Evolutionary conservation across 1,140 invertebrate genomes (phyloP).

Genomic region (Drosophila prosaltans): DNA sequence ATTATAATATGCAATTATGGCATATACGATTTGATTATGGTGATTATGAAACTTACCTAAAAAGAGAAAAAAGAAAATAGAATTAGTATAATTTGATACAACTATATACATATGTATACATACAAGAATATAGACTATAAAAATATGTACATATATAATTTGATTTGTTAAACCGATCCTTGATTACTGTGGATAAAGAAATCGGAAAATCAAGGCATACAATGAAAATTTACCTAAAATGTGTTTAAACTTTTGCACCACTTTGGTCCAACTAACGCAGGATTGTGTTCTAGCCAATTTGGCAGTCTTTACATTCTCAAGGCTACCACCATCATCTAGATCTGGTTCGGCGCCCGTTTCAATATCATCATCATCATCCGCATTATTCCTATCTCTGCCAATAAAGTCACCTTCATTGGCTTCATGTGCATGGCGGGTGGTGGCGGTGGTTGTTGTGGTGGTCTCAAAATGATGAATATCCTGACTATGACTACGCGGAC

Average conservation of each 20-base stretch:
- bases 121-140: not conserved
- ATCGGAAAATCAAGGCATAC: not conserved
- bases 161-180: too few relatives aligned
- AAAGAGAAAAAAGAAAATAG: conserved; percentile 37
- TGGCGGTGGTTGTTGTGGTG: conserved; percentile 37
- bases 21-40: not conserved
- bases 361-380: conserved; percentile 35
- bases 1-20: not conserved
- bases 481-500: conserved; percentile 64
- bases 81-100: not conserved
- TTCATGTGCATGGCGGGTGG: conserved; percentile 38
- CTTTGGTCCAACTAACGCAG: conserved; percentile 82
- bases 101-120: not conserved
- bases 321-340: conserved; percentile 30
- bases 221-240: conserved; percentile 70
- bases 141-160: not conserved
- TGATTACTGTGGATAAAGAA: too few relatives aligned
- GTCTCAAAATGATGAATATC: conserved; percentile 62
- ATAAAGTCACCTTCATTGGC: conserved; percentile 28
- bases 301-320: conserved; percentile 66
- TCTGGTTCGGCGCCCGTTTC: conserved; percentile 61
- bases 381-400: conserved; percentile 7
- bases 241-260: conserved; percentile 80
- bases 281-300: conserved; percentile 71
- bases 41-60: conserved; percentile 58